phyloP scores from a whole-genome alignment of 2,113 vertebrate species.

The Orthochromis malagaraziensis region DNA sequence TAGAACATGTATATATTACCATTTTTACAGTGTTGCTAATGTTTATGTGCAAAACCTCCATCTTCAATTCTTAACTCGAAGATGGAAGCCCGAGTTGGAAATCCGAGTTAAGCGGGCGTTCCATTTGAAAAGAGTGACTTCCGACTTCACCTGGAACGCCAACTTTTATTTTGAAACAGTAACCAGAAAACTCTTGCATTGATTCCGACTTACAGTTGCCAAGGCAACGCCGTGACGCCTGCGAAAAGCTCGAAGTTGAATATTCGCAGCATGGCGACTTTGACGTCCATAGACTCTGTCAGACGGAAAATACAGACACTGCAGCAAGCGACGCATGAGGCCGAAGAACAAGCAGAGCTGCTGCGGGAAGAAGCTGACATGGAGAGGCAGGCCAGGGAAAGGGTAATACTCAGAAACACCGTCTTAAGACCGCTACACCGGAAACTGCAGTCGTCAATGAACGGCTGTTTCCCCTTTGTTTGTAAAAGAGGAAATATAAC shows the following conservation, averaged over 20 bases:
- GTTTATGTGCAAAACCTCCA: not conserved
- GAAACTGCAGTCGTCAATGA: not conserved
- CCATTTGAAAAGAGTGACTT: not conserved
- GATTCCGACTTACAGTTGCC: conserved; percentile 1
- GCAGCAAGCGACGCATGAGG: conserved; percentile 78
- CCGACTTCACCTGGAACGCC: not conserved
- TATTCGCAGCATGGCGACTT: conserved; percentile 19
- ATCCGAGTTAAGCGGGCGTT: not conserved
- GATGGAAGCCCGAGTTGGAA: not conserved
- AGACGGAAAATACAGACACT: conserved; percentile 80
- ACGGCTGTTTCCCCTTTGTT: not conserved
- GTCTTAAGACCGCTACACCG: not conserved
- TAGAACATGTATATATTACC: not conserved
- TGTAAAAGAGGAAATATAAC: not conserved
- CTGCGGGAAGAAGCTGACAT: conserved; percentile 73
- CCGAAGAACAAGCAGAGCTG: conserved; percentile 75
- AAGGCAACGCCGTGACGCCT: not conserved
- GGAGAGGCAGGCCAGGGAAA: conserved; percentile 73
- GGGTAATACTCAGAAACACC: conserved; percentile 58
- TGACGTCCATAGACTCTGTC: conserved; percentile 74
- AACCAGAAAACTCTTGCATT: not conserved
- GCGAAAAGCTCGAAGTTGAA: not conserved
- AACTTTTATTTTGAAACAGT: conserved; percentile 5
- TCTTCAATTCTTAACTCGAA: not conserved
- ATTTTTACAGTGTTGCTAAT: not conserved